Conservation (phyloP, 2,797 vertebrate species). For the Pelobates cultripes region DNA sequence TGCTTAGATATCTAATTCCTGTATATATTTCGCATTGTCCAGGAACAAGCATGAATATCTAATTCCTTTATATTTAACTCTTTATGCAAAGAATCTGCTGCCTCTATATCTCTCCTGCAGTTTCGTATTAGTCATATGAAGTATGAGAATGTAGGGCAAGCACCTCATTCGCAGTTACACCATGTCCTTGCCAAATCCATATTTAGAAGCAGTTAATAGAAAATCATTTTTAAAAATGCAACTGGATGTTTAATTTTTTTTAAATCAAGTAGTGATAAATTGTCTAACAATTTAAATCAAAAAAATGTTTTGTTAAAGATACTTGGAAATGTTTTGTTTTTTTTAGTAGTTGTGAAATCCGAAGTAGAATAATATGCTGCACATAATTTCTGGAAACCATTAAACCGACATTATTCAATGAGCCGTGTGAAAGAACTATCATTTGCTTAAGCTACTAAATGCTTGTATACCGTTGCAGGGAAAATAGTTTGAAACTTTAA, state of each 20-base stretch:
- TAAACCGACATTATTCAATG: not conserved
- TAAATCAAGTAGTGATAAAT: not conserved
- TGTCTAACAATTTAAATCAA: not conserved
- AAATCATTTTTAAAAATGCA: not conserved
- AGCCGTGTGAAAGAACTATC: not conserved
- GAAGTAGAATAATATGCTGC: not conserved
- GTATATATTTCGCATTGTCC: too few species aligned
- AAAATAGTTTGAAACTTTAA: not conserved
- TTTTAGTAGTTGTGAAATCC: not conserved
- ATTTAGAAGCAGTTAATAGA: not conserved
- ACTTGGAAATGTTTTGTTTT: not conserved
- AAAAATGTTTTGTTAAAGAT: not conserved
- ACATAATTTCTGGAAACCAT: not conserved
- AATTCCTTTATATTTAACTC: too few species aligned
- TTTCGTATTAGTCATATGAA: too few species aligned
- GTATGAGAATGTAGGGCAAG: not conserved
- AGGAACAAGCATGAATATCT: too few species aligned
- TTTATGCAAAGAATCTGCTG: too few species aligned
- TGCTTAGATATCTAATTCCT: too few species aligned
- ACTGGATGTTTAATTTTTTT: not conserved
- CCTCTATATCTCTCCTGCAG: too few species aligned
- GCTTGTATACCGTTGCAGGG: not conserved
- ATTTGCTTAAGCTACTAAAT: not conserved
- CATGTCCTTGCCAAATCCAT: not conserved
- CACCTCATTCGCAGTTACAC: not conserved